phyloP scores from a whole-genome alignment of 2,888 invertebrate species.

The Oasisia sp. region DNA sequence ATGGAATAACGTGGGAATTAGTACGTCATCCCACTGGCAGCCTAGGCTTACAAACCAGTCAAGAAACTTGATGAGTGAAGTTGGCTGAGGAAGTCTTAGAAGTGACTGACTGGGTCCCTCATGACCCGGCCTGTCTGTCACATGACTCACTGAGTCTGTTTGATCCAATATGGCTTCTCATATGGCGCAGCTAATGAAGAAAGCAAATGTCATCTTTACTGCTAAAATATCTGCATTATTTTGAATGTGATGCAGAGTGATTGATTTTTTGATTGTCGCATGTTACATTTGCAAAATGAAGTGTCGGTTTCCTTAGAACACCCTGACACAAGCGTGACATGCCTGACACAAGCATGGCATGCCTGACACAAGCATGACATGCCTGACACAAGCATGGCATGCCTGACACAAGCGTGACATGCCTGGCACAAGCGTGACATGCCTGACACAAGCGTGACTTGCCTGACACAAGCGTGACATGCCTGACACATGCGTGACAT shows the following conservation, averaged over 20 bases:
- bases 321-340: too few species aligned
- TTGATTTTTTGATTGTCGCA: not conserved
- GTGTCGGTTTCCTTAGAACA: not conserved
- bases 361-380: too few species aligned
- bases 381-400: too few species aligned
- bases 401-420: too few species aligned
- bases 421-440: too few species aligned
- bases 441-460: too few species aligned
- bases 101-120: not conserved
- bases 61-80: not conserved
- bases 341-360: too few species aligned
- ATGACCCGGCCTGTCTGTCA: not conserved
- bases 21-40: not conserved
- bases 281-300: not conserved
- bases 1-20: not conserved
- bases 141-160: not conserved
- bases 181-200: not conserved
- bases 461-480: too few species aligned
- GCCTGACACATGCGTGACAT: too few species aligned
- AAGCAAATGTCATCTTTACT: not conserved
- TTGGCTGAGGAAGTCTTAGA: not conserved
- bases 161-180: not conserved
- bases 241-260: not conserved
- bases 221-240: not conserved
- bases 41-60: not conserved